phyloP scores from a whole-genome alignment of 1,140 invertebrate genomes.

The Homarus americanus region DNA sequence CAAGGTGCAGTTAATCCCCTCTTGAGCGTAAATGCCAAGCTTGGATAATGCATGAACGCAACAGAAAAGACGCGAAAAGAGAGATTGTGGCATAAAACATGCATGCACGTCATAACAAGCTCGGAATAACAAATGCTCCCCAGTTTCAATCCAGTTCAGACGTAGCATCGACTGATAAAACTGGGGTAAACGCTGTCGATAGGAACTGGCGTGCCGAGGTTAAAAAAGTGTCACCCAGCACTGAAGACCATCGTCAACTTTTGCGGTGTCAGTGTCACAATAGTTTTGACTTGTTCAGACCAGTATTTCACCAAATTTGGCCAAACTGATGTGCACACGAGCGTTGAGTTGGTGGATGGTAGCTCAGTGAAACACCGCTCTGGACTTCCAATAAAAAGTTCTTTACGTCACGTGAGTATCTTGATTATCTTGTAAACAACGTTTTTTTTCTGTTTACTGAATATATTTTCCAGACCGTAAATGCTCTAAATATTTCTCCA shows the following conservation, averaged over 20 bases:
- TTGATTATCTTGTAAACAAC: too few species aligned
- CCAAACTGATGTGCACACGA: too few species aligned
- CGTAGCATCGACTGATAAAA: not conserved
- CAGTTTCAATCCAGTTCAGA: not conserved
- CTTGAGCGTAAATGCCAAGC: conserved; percentile 46
- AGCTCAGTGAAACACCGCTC: too few species aligned
- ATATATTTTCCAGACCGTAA: too few species aligned
- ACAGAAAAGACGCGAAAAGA: conserved; percentile 69
- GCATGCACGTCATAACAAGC: conserved; percentile 49
- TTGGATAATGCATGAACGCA: conserved; percentile 70
- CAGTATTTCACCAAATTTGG: not conserved
- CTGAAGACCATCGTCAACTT: not conserved
- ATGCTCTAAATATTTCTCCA: too few species aligned
- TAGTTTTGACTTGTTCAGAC: not conserved
- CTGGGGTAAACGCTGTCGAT: not conserved
- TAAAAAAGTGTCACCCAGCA: too few species aligned
- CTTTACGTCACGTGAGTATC: too few species aligned
- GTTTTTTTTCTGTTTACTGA: too few species aligned
- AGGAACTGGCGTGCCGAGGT: not conserved
- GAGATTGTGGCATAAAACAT: conserved; percentile 71
- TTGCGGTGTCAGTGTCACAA: not conserved
- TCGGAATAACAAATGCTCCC: conserved; percentile 18
- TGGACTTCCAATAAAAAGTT: too few species aligned
- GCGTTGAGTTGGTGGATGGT: too few species aligned
- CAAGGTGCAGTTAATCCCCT: not conserved